Evolutionary conservation across 2,797 vertebrate genomes (phyloP).

Genomic region (Gambusia yucatana): DNA sequence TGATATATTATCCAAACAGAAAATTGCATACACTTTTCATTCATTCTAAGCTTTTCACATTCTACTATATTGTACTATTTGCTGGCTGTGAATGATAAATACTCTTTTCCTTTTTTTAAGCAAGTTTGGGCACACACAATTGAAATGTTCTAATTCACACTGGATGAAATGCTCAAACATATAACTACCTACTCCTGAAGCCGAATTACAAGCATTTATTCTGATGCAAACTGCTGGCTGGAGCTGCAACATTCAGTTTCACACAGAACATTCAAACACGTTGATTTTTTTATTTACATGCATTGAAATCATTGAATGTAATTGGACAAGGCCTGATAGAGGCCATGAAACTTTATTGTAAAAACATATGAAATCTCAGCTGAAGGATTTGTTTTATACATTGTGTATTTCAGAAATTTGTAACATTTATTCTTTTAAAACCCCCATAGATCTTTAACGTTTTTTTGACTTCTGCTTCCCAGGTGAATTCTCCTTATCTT

Average conservation of each 20-base stretch:
- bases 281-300: neutral
- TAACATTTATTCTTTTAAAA: neutral
- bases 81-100: neutral
- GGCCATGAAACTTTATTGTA: neutral
- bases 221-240: neutral
- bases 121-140: neutral
- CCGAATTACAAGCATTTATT: too few species aligned
- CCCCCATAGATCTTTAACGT: neutral
- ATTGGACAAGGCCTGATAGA: too few species aligned
- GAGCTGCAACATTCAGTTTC: neutral
- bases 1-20: neutral
- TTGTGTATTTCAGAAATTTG: neutral
- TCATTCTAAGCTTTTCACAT: neutral
- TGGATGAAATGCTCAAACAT: neutral
- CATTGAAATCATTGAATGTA: too few species aligned
- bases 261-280: neutral
- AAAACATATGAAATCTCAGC: neutral
- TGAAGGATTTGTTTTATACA: neutral
- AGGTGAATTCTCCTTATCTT: constrained; percentile 95
- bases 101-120: neutral
- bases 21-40: neutral
- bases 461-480: constrained; percentile 2
- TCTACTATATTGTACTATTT: neutral
- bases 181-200: neutral
- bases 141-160: neutral